Evolutionary conservation across 2,113 vertebrate species (phyloP).

Genomic region (Arvicanthis niloticus): DNA sequence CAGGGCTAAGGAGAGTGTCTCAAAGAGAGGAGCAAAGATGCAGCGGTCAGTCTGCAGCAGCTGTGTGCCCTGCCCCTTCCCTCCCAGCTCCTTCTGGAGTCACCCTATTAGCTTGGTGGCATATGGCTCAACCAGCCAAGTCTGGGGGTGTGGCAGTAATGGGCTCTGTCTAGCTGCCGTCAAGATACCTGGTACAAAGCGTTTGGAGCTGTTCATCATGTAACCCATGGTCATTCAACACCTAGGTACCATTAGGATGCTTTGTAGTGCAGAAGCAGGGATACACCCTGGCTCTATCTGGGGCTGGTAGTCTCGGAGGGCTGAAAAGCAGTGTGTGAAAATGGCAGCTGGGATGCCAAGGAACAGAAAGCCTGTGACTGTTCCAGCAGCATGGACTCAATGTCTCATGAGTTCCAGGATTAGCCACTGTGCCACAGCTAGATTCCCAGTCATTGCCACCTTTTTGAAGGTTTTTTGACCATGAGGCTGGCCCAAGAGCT

Average conservation of each 20-base stretch:
- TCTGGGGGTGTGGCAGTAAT: neutral
- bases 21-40: neutral
- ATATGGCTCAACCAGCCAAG: neutral
- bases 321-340: neutral
- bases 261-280: neutral
- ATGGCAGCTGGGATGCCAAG: no score
- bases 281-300: neutral
- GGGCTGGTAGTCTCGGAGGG: neutral
- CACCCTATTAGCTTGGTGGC: neutral
- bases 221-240: neutral
- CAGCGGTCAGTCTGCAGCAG: neutral
- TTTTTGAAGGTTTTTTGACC: rapidly evolving
- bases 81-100: neutral
- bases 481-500: neutral
- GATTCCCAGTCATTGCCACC: no score
- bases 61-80: neutral
- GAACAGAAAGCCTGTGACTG: neutral
- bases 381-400: neutral
- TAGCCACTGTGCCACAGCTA: rapidly evolving
- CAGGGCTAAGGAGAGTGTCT: neutral
- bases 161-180: neutral
- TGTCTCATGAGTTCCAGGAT: neutral
- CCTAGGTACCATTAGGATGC: neutral
- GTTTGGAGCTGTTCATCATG: neutral
- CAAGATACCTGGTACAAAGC: neutral